phyloP scores from a whole-genome alignment of 1,140 invertebrate species.

The Rhopalosiphum maidis region DNA sequence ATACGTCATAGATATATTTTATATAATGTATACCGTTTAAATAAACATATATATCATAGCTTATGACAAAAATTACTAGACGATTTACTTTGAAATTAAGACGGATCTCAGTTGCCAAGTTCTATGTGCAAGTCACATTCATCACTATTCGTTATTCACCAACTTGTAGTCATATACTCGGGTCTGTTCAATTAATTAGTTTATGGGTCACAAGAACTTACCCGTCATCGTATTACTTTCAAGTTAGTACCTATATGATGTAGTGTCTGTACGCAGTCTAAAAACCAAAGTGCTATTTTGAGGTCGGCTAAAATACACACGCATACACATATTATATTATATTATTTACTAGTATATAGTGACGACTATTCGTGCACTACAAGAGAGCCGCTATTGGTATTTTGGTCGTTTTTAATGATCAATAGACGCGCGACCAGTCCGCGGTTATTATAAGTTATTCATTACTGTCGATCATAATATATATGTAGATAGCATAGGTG shows the following conservation, averaged over 20 bases:
- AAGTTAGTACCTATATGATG: background rate
- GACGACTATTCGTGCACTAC: background rate
- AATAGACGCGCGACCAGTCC: background rate
- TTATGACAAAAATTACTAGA: conserved; percentile 17
- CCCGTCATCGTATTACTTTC: background rate
- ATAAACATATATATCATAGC: conserved; percentile 9
- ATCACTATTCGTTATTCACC: conserved; percentile 34
- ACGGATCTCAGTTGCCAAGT: conserved; percentile 31
- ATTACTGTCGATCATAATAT: no score
- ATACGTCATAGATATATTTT: background rate
- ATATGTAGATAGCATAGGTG: background rate
- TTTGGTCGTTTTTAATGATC: background rate
- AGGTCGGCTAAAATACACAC: background rate
- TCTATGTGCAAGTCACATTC: background rate
- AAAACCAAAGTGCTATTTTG: background rate
- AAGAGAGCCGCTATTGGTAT: background rate
- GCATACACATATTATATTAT: background rate
- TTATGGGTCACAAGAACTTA: conserved; percentile 31
- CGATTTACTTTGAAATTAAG: conserved; percentile 22
- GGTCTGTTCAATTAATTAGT: conserved; percentile 36
- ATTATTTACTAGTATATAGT: background rate
- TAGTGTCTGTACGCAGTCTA: background rate
- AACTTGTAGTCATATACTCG: background rate
- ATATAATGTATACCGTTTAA: background rate
- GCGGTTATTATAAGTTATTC: background rate